Evolutionary conservation across 2,113 vertebrate genomes (phyloP), one percentile per base, ranked within the genome.

Genomic region (Oreocharis arfaki): DNA sequence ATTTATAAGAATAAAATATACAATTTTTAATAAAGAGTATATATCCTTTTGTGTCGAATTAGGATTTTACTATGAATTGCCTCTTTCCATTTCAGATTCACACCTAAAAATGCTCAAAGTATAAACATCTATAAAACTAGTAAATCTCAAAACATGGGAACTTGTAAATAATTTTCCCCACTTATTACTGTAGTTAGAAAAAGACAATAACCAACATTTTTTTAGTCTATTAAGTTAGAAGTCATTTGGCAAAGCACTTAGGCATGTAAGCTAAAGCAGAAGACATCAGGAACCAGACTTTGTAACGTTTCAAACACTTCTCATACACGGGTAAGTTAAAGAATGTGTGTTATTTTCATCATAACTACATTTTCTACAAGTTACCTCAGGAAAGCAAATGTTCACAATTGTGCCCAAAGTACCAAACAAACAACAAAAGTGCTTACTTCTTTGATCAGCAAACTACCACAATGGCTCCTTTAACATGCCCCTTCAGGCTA

Each of bases 61-160:
- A 94, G 60, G 47, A 70, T 53, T 94, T 91, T 94, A 53, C 47
- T 78, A 87, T 2, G 59, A 50, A 90, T 87, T 57, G 95, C 64
- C 60, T 86, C 89, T 93, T 95, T 50, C 23, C 57, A 75, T 92
- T 97, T 78, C 47, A 75, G 46, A 91, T 55, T 94, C 65, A 80
- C 81, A 95, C 82, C 79, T 53, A 96, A 95, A 98, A 96, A 96
- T 79, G 71, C 64, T 89, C 20, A 7, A 78, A 96, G 53, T 98
- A 97, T 86, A 98, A 98, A 97, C 85, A 97, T 26, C 97, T 95
- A 95, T 75, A 95, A 91, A 96, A 92, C 84, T 78, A 83, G 55
- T 75, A 97, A 92, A 76, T 89, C 49, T 95, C 81, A 95, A 87
- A 96, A 93, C 75, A 68, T 18, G 21, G 80, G 32, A 56, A 83